phyloP scores from a whole-genome alignment of 2,113 vertebrate genomes.

The Gadus chalcogrammus region DNA sequence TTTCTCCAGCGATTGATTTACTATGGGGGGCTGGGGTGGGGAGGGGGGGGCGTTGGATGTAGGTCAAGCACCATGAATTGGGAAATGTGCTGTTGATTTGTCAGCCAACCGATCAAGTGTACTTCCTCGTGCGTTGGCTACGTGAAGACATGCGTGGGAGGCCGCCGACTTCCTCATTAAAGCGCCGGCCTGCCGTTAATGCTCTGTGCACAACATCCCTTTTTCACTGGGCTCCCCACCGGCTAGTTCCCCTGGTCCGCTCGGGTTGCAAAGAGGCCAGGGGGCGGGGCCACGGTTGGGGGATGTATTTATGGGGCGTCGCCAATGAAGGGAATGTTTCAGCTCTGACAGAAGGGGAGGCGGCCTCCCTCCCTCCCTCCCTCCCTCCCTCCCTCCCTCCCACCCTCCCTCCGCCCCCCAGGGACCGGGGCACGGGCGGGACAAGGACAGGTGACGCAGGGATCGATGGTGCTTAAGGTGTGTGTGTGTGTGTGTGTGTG shows the following conservation, averaged over 20 bases:
- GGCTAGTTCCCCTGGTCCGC: constrained; percentile 25
- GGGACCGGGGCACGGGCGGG: constrained; percentile 27
- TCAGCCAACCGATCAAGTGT: constrained; percentile 26
- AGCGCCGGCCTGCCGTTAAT: neutral
- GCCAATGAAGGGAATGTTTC: constrained; percentile 48
- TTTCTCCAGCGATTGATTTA: constrained; percentile 34
- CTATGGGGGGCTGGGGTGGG: neutral
- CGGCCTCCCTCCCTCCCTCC: constrained; percentile 39
- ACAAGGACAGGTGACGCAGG: constrained; percentile 50
- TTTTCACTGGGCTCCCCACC: too few species aligned
- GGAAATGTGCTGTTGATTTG: constrained; percentile 37
- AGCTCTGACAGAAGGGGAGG: constrained; percentile 41
- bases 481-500: too few species aligned
- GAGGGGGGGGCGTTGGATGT: neutral
- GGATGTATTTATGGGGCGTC: constrained; percentile 16
- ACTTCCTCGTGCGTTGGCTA: neutral
- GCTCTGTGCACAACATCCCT: too few species aligned
- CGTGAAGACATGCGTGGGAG: too few species aligned
- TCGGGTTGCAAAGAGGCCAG: constrained; percentile 30
- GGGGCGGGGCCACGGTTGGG: neutral
- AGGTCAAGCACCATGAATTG: constrained; percentile 16
- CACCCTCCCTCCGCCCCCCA: constrained; percentile 43
- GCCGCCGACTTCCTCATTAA: too few species aligned
- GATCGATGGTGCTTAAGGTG: neutral
- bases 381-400: constrained; percentile 33